Evolutionary conservation across 1,140 invertebrate species (phyloP).

Genomic region (Drosophila malerkotliana): DNA sequence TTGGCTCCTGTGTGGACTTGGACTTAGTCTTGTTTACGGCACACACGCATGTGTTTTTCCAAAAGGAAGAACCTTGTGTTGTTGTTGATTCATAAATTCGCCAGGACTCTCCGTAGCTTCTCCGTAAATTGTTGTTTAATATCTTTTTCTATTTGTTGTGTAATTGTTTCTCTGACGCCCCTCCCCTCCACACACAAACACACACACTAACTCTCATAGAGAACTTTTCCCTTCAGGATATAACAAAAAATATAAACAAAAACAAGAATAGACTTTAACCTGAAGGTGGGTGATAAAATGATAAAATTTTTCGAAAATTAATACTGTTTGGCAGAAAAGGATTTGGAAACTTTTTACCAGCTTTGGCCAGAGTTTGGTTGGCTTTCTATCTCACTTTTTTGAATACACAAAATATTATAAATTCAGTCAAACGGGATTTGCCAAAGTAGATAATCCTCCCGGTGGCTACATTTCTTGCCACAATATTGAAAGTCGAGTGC

Average conservation of each 20-base stretch:
- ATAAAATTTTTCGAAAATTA: conserved; percentile 24
- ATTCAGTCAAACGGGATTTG: conserved; percentile 42
- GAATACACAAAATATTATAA: conserved; percentile 38
- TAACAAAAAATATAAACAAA: background rate
- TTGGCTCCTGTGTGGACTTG: conserved; percentile 24
- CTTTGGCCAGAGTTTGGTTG: background rate
- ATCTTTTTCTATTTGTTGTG: conserved; percentile 69
- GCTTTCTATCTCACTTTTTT: conserved; percentile 29
- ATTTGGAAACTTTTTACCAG: conserved; percentile 28
- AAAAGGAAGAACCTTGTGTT: background rate
- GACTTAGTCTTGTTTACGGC: conserved; percentile 63
- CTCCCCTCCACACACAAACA: background rate
- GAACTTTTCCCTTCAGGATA: background rate
- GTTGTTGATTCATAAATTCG: conserved; percentile 57
- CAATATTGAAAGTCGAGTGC: conserved; percentile 19
- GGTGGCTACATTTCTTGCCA: conserved; percentile 16
- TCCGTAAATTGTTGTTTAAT: conserved; percentile 75
- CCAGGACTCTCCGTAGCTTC: conserved; percentile 26
- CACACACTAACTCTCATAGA: no score
- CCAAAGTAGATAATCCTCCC: conserved; percentile 41
- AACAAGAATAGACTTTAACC: background rate
- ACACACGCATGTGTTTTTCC: conserved; percentile 20
- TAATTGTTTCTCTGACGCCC: conserved; percentile 41
- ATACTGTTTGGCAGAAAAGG: conserved; percentile 35
- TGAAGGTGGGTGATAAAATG: conserved; percentile 24